Percentiles rank a stretch among this genome's conserved stretches.
Conservation (phyloP, 2,113 vertebrate species). For the Centropristis striata region DNA sequence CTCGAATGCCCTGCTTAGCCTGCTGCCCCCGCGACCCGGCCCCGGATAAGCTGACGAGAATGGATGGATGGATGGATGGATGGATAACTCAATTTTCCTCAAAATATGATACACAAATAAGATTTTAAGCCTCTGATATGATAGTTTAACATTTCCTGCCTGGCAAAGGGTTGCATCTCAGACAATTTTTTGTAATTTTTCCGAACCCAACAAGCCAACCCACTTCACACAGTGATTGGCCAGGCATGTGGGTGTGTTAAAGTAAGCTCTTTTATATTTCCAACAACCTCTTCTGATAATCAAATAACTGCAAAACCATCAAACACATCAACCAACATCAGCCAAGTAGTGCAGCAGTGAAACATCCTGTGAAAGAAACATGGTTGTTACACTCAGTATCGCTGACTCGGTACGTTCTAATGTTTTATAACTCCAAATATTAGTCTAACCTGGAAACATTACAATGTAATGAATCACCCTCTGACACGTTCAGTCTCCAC, state of each 20-base stretch:
- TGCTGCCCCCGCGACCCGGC: too few relatives aligned
- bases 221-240: neutral
- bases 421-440: conserved; percentile 5
- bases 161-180: neutral
- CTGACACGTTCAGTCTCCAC: neutral
- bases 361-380: neutral
- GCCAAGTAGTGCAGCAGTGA: too few relatives aligned
- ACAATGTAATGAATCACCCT: neutral
- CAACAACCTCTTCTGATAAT: neutral
- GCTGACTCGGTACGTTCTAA: neutral
- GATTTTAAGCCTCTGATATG: too few relatives aligned
- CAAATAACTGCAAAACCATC: neutral
- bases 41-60: too few relatives aligned
- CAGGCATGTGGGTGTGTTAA: neutral
- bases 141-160: too few relatives aligned
- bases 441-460: neutral
- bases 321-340: neutral
- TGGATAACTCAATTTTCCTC: too few relatives aligned
- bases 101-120: too few relatives aligned
- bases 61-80: too few relatives aligned
- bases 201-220: neutral
- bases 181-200: neutral
- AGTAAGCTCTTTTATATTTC: neutral
- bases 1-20: too few relatives aligned
- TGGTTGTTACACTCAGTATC: neutral